Conservation (phyloP, 2,797 vertebrate genomes). For the Tadarida brasiliensis region DNA sequence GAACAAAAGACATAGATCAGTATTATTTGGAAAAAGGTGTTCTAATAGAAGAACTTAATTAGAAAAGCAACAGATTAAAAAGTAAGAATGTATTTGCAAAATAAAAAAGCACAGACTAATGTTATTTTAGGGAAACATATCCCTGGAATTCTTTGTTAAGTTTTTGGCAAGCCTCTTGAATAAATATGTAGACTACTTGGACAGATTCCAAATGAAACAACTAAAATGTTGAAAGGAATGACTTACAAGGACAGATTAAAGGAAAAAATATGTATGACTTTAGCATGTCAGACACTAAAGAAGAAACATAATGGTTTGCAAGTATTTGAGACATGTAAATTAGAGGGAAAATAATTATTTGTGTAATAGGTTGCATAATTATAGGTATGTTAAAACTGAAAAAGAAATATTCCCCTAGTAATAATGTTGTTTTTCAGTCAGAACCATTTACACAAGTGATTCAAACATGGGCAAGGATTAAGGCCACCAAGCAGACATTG, state of each 20-base stretch:
- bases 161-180: slow-evolving; percentile 40
- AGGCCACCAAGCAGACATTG: background rate
- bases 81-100: slow-evolving; percentile 28
- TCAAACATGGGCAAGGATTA: background rate
- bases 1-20: background rate
- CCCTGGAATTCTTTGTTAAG: slow-evolving; percentile 41
- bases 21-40: background rate
- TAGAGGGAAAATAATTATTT: slow-evolving; percentile 41
- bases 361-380: background rate
- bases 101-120: background rate
- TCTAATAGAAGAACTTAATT: background rate
- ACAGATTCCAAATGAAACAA: slow-evolving; percentile 64
- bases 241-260: slow-evolving; percentile 59
- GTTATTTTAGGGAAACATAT: background rate
- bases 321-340: slow-evolving; percentile 69
- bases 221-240: slow-evolving; percentile 57
- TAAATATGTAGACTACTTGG: slow-evolving; percentile 65
- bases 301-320: slow-evolving; percentile 54
- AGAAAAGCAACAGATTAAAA: background rate
- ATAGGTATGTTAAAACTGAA: background rate
- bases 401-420: background rate
- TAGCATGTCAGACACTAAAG: slow-evolving; percentile 55
- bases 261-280: slow-evolving; percentile 11
- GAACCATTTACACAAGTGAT: slow-evolving; percentile 32
- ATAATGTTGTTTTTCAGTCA: slow-evolving; percentile 34